Percentiles rank a stretch among this genome's conserved stretches.
These are phyloP conservation scores for Phthorimaea operculella DNA, from an alignment of 1,140 invertebrate species.

Conservation along the genomic window DNA sequence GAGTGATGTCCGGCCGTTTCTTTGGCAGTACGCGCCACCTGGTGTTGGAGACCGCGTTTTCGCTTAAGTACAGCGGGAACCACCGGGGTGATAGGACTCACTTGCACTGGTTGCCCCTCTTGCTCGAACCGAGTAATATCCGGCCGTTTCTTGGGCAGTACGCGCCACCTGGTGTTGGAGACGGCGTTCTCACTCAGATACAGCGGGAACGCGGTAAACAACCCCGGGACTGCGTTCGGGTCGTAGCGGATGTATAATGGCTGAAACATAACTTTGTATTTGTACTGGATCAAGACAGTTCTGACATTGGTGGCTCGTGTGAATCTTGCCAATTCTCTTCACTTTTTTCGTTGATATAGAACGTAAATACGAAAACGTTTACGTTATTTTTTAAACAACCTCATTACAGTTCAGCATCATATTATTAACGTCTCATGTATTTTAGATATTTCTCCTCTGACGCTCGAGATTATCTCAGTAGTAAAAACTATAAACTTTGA, in stretches of 20 bases:
- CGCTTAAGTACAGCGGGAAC: constrained; percentile 49
- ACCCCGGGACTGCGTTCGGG: constrained; percentile 48
- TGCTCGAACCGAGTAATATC: constrained; percentile 51
- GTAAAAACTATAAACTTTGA: too few species aligned
- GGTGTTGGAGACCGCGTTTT: constrained; percentile 51
- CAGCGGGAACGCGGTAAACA: constrained; percentile 41
- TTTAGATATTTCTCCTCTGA: too few species aligned
- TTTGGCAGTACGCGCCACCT: constrained; percentile 50
- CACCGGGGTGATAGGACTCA: too few species aligned
- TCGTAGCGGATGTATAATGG: constrained; percentile 55
- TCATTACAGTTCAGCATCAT: too few species aligned
- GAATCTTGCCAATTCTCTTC: too few species aligned
- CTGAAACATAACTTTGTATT: constrained; percentile 26
- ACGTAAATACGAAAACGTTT: too few species aligned
- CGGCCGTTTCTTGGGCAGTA: constrained; percentile 37
- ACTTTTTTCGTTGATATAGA: too few species aligned
- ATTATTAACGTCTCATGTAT: too few species aligned
- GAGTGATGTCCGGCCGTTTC: constrained; percentile 36
- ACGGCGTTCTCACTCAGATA: constrained; percentile 52
- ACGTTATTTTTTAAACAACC: too few species aligned
- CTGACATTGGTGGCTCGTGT: not conserved
- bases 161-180: constrained; percentile 53
- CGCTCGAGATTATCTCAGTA: too few species aligned
- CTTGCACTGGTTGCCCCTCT: constrained; percentile 39
- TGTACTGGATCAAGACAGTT: not conserved